Conservation (phyloP, 1,140 invertebrate genomes). For the Nylanderia fulva region DNA sequence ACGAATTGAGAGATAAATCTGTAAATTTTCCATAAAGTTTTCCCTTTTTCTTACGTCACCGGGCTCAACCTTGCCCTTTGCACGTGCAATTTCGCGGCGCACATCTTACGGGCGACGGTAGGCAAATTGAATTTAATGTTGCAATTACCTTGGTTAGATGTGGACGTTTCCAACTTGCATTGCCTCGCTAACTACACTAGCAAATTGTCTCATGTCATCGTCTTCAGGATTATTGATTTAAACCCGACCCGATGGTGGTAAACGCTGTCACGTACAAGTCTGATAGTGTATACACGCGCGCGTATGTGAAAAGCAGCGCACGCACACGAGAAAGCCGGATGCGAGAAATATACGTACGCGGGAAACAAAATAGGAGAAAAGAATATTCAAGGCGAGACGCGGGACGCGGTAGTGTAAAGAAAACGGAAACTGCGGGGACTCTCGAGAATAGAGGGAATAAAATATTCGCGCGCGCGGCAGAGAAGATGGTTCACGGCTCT, state of each 20-base stretch:
- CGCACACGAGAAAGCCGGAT: slow-evolving; percentile 7
- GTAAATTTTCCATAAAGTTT: neutral
- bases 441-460: slow-evolving; percentile 60
- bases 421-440: slow-evolving; percentile 48
- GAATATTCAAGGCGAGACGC: slow-evolving; percentile 52
- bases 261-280: slow-evolving; percentile 52
- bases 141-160: slow-evolving; percentile 52
- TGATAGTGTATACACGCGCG: slow-evolving; percentile 28
- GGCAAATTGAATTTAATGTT: slow-evolving; percentile 62
- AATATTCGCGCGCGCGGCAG: slow-evolving; percentile 48
- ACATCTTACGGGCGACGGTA: slow-evolving; percentile 20
- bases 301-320: slow-evolving; percentile 7
- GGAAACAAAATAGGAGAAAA: slow-evolving; percentile 30
- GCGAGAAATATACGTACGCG: neutral
- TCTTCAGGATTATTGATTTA: slow-evolving; percentile 63
- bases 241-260: slow-evolving; percentile 50
- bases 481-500: slow-evolving; percentile 55
- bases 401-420: slow-evolving; percentile 51
- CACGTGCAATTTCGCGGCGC: slow-evolving; percentile 30
- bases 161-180: slow-evolving; percentile 58
- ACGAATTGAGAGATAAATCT: neutral
- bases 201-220: slow-evolving; percentile 59
- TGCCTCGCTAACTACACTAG: slow-evolving; percentile 55
- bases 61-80: slow-evolving; percentile 13
- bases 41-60: slow-evolving; percentile 9